Evolutionary conservation across 2,888 invertebrate genomes (phyloP).

Genomic region (Caradrina clavipalpis): DNA sequence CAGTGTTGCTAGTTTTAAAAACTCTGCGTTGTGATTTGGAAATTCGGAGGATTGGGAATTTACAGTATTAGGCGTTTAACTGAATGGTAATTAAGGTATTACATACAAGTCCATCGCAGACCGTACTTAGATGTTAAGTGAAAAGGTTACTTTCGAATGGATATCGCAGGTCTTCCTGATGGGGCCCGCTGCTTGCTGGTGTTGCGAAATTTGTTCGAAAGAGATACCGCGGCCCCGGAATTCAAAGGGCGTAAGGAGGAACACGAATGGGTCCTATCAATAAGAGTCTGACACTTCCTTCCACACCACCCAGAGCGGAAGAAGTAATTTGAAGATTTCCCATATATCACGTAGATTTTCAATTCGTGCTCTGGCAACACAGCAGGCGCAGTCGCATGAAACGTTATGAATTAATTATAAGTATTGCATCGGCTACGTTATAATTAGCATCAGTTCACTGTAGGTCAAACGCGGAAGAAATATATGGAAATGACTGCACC

Average conservation of each 20-base stretch:
- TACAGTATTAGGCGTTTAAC: background rate
- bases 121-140: background rate
- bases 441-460: conserved; percentile 34
- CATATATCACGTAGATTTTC: no score
- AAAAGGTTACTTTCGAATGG: no score
- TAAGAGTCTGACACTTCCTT: no score
- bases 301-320: no score
- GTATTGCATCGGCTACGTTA: conserved; percentile 23
- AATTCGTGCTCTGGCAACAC: conserved; percentile 23
- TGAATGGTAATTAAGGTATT: background rate
- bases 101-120: background rate
- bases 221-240: no score
- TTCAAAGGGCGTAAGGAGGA: no score
- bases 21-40: background rate
- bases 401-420: conserved; percentile 33
- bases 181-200: no score
- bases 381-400: conserved; percentile 16
- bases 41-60: background rate
- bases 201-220: no score
- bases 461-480: conserved; percentile 20
- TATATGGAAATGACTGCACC: conserved; percentile 2
- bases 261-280: no score
- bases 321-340: no score
- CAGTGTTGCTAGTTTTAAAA: conserved; percentile 10
- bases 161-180: no score